phyloP scores from a whole-genome alignment of 2,113 vertebrate genomes.

The Barnardius zonarius region DNA sequence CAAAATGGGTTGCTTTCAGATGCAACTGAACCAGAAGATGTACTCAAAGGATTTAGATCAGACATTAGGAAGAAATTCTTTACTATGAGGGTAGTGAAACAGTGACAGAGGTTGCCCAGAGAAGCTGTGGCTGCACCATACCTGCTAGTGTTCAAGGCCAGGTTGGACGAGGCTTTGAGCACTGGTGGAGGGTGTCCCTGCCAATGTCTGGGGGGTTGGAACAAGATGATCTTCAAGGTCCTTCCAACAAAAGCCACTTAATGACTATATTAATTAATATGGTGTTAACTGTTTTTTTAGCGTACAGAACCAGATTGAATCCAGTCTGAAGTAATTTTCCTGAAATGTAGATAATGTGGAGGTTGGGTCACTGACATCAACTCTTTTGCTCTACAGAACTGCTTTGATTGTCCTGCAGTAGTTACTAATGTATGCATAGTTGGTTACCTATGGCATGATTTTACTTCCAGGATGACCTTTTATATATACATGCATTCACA shows the following conservation, averaged over 20 bases:
- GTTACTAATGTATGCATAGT: background rate
- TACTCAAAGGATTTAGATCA: background rate
- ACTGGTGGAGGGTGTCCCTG: background rate
- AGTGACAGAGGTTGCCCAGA: background rate
- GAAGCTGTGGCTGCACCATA: background rate
- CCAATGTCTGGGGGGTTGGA: background rate
- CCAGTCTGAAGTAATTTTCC: background rate
- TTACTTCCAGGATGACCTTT: background rate
- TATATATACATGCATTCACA: background rate
- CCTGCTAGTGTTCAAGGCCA: background rate
- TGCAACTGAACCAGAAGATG: background rate
- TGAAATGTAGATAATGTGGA: background rate
- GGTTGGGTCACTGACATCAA: rapidly evolving
- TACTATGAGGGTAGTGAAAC: background rate
- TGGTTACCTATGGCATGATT: background rate
- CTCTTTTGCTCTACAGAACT: background rate
- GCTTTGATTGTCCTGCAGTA: background rate
- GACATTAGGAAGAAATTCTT: background rate
- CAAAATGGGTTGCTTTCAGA: background rate
- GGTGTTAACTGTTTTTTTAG: background rate
- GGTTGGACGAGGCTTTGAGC: background rate
- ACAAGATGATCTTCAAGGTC: background rate
- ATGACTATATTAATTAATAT: rapidly evolving
- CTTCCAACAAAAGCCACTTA: background rate
- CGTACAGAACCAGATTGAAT: background rate